Evolutionary conservation across 2,113 vertebrate species (phyloP).

Genomic region (Ifrita kowaldi): DNA sequence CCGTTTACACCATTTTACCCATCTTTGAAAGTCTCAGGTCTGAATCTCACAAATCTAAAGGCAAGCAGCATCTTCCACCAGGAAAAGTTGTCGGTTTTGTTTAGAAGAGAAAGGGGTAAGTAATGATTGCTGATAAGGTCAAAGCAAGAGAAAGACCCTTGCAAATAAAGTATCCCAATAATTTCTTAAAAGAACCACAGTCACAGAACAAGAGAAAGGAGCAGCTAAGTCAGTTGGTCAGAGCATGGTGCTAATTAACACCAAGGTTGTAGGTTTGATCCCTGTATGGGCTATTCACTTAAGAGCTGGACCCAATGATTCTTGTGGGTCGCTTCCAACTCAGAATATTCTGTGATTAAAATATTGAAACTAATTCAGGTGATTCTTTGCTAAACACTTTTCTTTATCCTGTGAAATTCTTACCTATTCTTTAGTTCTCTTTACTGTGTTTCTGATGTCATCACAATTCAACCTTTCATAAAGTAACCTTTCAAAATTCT

Average conservation of each 20-base stretch:
- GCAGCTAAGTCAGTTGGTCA: not conserved
- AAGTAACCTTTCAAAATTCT: not conserved
- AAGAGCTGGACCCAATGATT: not conserved
- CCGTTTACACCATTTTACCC: not conserved
- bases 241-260: not conserved
- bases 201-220: not conserved
- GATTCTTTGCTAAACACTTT: not conserved
- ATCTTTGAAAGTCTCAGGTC: not conserved
- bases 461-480: not conserved
- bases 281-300: too few species aligned
- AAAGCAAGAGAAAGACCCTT: not conserved
- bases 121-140: not conserved
- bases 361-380: not conserved
- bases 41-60: not conserved
- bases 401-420: not conserved
- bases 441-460: not conserved
- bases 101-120: not conserved
- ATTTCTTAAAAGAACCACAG: not conserved
- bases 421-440: not conserved
- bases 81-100: not conserved
- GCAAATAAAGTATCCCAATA: not conserved
- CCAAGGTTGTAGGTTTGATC: not conserved
- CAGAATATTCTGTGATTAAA: not conserved
- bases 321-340: not conserved
- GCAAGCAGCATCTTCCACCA: not conserved